phyloP scores from a whole-genome alignment of 2,888 invertebrate species.

The Latrodectus elegans region DNA sequence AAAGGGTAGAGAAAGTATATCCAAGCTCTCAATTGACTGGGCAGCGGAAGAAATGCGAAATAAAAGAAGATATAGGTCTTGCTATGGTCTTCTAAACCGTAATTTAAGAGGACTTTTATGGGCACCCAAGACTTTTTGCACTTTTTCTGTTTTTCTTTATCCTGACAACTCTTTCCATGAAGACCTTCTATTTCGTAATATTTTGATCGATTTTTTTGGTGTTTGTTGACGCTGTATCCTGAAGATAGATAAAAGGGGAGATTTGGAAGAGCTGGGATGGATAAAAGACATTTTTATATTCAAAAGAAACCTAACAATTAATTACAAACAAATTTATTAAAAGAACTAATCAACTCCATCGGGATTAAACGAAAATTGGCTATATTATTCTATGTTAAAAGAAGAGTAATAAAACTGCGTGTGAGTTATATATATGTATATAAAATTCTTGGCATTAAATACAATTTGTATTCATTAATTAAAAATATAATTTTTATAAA shows the following conservation, averaged over 20 bases:
- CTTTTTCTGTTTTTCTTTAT: not conserved
- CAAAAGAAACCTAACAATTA: too few relatives aligned
- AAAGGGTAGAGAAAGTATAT: conserved; percentile 5
- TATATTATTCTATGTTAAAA: too few relatives aligned
- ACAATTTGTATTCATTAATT: too few relatives aligned
- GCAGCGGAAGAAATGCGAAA: conserved; percentile 7
- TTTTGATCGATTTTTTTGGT: conserved; percentile 11
- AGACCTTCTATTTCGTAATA: not conserved
- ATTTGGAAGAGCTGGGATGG: not conserved
- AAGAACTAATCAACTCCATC: too few relatives aligned
- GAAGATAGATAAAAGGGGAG: not conserved
- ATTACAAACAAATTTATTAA: too few relatives aligned
- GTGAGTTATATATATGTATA: too few relatives aligned
- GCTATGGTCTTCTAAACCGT: conserved; percentile 19
- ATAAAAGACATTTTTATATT: not conserved
- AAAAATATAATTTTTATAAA: too few relatives aligned
- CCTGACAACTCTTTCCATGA: not conserved
- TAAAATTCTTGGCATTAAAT: too few relatives aligned
- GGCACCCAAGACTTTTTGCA: not conserved
- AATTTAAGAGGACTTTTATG: conserved; percentile 39
- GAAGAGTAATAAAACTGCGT: too few relatives aligned
- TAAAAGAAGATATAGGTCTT: not conserved
- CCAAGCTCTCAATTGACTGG: not conserved
- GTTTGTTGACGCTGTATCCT: not conserved
- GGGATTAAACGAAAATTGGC: too few relatives aligned